Evolutionary conservation across 2,797 vertebrate species (phyloP).

Genomic region (Chelon auratus): DNA sequence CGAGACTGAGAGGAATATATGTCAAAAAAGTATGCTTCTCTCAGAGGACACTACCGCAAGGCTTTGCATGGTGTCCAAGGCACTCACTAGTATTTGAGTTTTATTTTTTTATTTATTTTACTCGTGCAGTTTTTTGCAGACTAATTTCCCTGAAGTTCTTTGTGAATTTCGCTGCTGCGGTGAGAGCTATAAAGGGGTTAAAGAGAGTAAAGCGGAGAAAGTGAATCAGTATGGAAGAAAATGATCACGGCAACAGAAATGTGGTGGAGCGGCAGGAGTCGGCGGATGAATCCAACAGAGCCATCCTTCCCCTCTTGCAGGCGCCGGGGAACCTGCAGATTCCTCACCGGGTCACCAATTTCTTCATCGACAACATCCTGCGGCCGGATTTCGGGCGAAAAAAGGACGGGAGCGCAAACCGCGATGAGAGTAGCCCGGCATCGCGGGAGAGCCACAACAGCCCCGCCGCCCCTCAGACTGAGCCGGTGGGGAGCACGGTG

Average conservation of each 20-base stretch:
- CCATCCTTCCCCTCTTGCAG: slow-evolving; percentile 87
- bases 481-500: slow-evolving; percentile 82
- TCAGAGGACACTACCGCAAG: slow-evolving; percentile 82
- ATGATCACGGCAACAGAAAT: slow-evolving; percentile 88
- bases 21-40: slow-evolving; percentile 86
- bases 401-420: slow-evolving; percentile 86
- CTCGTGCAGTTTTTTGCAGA: slow-evolving; percentile 40
- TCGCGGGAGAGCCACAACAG: slow-evolving; percentile 81
- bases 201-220: slow-evolving; percentile 79
- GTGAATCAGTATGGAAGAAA: slow-evolving; percentile 94
- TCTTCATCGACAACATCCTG: slow-evolving; percentile 98
- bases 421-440: slow-evolving; percentile 77
- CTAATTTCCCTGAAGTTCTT: slow-evolving; percentile 66
- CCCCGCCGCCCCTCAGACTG: slow-evolving; percentile 81
- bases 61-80: slow-evolving; percentile 80
- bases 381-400: slow-evolving; percentile 94
- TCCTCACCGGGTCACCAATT: slow-evolving; percentile 95
- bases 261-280: slow-evolving; percentile 87
- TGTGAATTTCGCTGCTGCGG: slow-evolving; percentile 67
- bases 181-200: slow-evolving; percentile 85
- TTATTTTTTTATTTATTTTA: slow-evolving; percentile 64
- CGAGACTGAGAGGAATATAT: slow-evolving; percentile 76
- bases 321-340: slow-evolving; percentile 90
- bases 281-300: slow-evolving; percentile 86
- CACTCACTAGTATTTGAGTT: slow-evolving; percentile 73